phyloP scores from a whole-genome alignment of 1,140 invertebrate species.

The Sinonovacula constricta region DNA sequence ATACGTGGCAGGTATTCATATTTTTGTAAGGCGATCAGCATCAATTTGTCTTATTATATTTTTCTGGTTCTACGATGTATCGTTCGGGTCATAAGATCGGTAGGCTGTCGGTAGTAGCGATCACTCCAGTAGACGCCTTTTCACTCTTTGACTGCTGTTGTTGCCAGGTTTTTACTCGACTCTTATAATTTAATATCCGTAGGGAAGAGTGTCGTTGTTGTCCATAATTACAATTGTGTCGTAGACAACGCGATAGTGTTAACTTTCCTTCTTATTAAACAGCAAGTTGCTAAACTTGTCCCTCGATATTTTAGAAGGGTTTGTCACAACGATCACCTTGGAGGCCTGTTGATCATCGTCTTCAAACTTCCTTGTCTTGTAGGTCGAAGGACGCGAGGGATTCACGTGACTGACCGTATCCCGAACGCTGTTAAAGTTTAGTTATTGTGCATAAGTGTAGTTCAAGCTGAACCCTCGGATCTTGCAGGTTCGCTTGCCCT shows the following conservation, averaged over 20 bases:
- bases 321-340: not conserved
- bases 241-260: not conserved
- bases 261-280: not conserved
- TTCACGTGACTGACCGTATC: slow-evolving; percentile 3
- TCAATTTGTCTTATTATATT: no score
- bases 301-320: slow-evolving; percentile 1
- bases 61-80: no score
- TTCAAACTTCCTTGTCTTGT: slow-evolving; percentile 22
- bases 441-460: slow-evolving; percentile 2
- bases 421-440: slow-evolving; percentile 1
- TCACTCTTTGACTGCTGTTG: no score
- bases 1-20: not conserved
- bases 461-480: slow-evolving; percentile 10
- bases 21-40: no score
- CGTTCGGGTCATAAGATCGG: no score
- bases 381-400: not conserved
- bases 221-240: not conserved
- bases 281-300: not conserved
- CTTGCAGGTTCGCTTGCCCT: not conserved
- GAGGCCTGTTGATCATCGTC: not conserved
- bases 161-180: not conserved
- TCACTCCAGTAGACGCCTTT: no score
- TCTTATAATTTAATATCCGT: slow-evolving; percentile 11
- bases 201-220: slow-evolving; percentile 17
- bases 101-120: no score